Evolutionary conservation across 2,113 vertebrate species (phyloP).

Genomic region (Hyla sarda): DNA sequence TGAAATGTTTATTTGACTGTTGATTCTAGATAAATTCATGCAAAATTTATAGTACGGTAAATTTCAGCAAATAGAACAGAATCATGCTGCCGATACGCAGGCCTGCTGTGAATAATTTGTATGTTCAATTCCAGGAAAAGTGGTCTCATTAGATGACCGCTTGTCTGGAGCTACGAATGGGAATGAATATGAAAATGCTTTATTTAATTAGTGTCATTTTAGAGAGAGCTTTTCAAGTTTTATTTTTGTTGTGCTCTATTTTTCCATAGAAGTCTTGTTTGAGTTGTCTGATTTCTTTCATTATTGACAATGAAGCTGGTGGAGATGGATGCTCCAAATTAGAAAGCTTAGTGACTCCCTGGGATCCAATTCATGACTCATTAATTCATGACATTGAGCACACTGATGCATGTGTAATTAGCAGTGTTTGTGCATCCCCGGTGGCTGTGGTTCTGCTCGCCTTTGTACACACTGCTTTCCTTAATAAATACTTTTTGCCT

Average conservation of each 20-base stretch:
- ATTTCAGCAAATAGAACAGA: conserved; percentile 26
- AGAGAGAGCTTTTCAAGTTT: conserved; percentile 25
- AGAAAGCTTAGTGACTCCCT: conserved; percentile 59
- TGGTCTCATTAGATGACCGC: conserved; percentile 45
- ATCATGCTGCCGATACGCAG: not conserved
- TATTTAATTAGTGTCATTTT: conserved; percentile 49
- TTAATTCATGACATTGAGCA: conserved; percentile 60
- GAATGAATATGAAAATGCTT: conserved; percentile 33
- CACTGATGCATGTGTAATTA: conserved; percentile 61
- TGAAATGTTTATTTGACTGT: conserved; percentile 16
- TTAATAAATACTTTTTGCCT: conserved; percentile 46
- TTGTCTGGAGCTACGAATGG: conserved; percentile 17
- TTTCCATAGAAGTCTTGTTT: conserved; percentile 46
- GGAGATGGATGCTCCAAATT: conserved; percentile 60
- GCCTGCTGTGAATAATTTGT: conserved; percentile 47
- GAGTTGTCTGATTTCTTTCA: conserved; percentile 54
- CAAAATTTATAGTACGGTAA: conserved; percentile 3
- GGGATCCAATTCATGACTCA: conserved; percentile 60
- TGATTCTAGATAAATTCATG: conserved; percentile 18
- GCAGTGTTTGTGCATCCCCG: conserved; percentile 57
- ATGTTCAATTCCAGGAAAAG: conserved; percentile 35
- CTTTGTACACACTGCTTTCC: conserved; percentile 53
- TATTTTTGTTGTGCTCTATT: conserved; percentile 35
- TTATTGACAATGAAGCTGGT: conserved; percentile 59
- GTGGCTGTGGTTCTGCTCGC: conserved; percentile 54